Evolutionary conservation across 2,113 vertebrate species (phyloP).

Genomic region (Ginglymostoma cirratum): DNA sequence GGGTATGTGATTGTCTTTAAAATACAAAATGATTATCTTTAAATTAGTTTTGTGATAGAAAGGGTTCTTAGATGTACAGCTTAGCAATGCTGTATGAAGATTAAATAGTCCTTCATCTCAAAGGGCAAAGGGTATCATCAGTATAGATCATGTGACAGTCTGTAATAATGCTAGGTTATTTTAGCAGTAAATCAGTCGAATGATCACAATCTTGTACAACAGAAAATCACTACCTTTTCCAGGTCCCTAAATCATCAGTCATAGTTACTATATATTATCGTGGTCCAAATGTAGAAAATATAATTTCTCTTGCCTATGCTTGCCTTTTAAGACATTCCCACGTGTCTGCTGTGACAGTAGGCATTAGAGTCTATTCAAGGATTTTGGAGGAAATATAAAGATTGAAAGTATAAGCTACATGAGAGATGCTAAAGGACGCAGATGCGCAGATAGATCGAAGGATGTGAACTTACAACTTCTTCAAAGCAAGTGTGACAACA

Average conservation of each 20-base stretch:
- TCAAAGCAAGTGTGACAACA: background rate
- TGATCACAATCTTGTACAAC: background rate
- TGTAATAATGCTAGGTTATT: background rate
- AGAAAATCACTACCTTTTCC: slow-evolving; percentile 21
- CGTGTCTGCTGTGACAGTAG: background rate
- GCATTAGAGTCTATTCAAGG: background rate
- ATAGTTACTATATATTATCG: slow-evolving; percentile 4
- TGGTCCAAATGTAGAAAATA: background rate
- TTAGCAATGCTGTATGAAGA: background rate
- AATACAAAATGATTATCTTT: background rate
- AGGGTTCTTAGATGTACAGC: background rate
- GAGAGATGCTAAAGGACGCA: background rate
- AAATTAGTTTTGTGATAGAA: background rate
- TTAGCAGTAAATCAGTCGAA: slow-evolving; percentile 17
- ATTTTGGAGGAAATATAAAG: background rate
- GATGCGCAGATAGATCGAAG: slow-evolving; percentile 5
- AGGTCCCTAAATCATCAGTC: background rate
- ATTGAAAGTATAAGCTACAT: background rate
- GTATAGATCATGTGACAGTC: background rate
- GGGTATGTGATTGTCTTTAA: slow-evolving; percentile 3
- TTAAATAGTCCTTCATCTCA: slow-evolving; percentile 20
- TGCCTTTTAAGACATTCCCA: background rate
- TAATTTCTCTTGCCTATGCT: background rate
- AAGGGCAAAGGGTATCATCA: slow-evolving; percentile 20
- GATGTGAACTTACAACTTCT: background rate